Percentiles rank a stretch among this genome's conserved stretches.
Conservation (phyloP, 2,888 invertebrate genomes). For the Leptinotarsa tumamoca region DNA sequence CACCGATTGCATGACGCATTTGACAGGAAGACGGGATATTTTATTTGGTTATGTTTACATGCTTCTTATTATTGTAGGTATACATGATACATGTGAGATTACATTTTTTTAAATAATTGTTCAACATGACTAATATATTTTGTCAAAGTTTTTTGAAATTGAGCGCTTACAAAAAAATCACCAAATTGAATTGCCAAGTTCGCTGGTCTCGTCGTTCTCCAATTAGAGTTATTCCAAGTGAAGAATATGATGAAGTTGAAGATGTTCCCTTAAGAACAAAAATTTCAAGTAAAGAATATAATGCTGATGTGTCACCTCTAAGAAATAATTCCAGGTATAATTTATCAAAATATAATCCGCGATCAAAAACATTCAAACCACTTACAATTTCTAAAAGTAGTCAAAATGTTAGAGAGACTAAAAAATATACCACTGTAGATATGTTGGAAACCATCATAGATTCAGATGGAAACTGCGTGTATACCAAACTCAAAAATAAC, state of each 20-base stretch:
- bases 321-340: neutral
- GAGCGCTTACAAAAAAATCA: neutral
- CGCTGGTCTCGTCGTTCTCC: conserved; percentile 70
- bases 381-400: conserved; percentile 40
- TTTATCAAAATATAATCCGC: conserved; percentile 23
- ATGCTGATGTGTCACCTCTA: conserved; percentile 5
- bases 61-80: neutral
- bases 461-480: conserved; percentile 70
- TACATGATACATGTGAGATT: neutral
- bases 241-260: conserved; percentile 58
- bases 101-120: neutral
- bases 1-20: no score
- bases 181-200: conserved; percentile 22
- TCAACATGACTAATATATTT: no score
- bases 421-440: conserved; percentile 45
- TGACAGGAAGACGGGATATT: neutral
- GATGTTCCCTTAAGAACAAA: conserved; percentile 58
- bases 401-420: neutral
- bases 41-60: conserved; percentile 2
- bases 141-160: conserved; percentile 3
- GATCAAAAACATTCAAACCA: conserved; percentile 31
- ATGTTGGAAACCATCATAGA: conserved; percentile 68
- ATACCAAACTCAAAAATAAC: conserved; percentile 73
- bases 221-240: conserved; percentile 68
- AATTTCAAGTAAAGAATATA: conserved; percentile 27